A percentile compares a stretch with the other conserved stretches of the same genome.
Conservation (phyloP, 2,113 vertebrate genomes). For the Aramus guarauna region DNA sequence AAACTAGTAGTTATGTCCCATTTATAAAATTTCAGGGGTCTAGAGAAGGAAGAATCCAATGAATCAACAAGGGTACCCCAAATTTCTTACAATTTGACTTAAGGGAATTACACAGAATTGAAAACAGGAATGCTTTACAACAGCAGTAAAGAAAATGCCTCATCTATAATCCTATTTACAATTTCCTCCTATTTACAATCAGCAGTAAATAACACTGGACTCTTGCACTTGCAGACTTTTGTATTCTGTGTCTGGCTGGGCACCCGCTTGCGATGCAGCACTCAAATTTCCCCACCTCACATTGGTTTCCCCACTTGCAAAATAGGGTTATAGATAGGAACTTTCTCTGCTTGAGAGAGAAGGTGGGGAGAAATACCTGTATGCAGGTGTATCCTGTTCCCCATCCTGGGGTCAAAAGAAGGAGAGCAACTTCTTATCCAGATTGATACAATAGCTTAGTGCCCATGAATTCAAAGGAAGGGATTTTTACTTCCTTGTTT, state of each 20-base stretch:
- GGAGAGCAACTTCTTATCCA: neutral
- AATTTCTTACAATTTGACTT: neutral
- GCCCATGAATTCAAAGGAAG: neutral
- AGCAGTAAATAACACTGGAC: neutral
- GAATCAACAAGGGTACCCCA: neutral
- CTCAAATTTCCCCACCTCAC: neutral
- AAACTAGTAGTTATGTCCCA: neutral
- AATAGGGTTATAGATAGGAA: neutral
- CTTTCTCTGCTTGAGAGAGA: neutral
- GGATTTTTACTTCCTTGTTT: neutral
- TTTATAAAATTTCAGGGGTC: neutral
- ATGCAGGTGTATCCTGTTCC: neutral
- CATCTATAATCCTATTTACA: neutral
- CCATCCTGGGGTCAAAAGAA: neutral
- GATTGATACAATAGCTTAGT: neutral
- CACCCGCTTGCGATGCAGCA: fast-evolving
- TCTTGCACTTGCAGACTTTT: neutral
- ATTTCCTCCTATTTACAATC: neutral
- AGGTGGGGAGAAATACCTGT: neutral
- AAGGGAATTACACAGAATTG: neutral
- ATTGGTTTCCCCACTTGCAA: neutral
- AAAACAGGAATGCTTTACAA: neutral
- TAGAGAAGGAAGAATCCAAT: neutral
- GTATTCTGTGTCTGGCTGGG: neutral
- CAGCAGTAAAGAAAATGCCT: neutral